A percentile compares a stretch with the other conserved stretches of the same genome.
These are phyloP conservation scores for Sebastes minor DNA, from an alignment of 2,797 vertebrate species.

Conservation along the genomic window DNA sequence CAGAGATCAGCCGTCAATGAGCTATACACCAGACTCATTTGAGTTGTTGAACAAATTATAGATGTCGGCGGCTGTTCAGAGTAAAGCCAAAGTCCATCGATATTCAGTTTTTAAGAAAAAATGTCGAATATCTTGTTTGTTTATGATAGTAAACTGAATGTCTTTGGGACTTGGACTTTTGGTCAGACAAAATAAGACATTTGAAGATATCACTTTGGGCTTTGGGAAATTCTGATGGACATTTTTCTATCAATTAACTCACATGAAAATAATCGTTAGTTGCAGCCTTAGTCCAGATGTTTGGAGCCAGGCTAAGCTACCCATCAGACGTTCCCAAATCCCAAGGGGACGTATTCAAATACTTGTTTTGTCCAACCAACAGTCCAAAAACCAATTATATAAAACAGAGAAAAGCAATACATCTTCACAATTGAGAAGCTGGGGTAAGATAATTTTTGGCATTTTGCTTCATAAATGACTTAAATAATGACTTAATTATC, in stretches of 20 bases:
- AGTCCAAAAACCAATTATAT: neutral
- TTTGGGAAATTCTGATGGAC: neutral
- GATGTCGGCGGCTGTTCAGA: too few relatives aligned
- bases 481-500: neutral
- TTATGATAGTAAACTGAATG: neutral
- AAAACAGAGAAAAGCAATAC: neutral
- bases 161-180: neutral
- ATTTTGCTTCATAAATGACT: neutral
- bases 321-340: fast-evolving
- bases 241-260: neutral
- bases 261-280: neutral
- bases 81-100: too few relatives aligned
- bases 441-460: neutral
- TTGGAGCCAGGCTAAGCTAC: neutral
- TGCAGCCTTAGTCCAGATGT: neutral
- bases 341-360: neutral
- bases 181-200: neutral
- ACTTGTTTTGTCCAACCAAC: neutral
- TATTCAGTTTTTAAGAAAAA: neutral
- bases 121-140: neutral
- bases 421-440: neutral
- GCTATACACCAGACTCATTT: too few relatives aligned
- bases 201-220: neutral
- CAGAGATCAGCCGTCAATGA: too few relatives aligned
- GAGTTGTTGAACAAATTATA: too few relatives aligned